phyloP scores from a whole-genome alignment of 2,113 vertebrate species.

The Aplodontia rufa region DNA sequence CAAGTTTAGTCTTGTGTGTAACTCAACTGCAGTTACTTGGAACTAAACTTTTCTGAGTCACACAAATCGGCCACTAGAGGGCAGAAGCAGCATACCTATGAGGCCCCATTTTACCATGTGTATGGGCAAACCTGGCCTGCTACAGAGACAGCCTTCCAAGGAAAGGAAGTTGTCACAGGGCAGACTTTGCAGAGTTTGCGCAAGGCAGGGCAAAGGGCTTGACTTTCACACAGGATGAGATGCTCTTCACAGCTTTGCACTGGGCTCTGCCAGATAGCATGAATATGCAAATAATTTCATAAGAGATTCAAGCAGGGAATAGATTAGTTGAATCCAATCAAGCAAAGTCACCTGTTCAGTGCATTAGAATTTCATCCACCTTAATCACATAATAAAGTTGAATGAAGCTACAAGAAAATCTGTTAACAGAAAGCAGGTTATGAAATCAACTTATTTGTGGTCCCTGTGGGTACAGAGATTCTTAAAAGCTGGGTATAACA shows the following conservation, averaged over 20 bases:
- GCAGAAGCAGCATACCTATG: slow-evolving; percentile 34
- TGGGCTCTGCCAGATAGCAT: neutral
- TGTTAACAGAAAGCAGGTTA: neutral
- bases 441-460: neutral
- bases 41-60: neutral
- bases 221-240: neutral
- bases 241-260: neutral
- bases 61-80: slow-evolving; percentile 58
- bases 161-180: neutral
- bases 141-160: neutral
- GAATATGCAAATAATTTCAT: neutral
- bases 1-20: no score
- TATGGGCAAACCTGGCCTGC: neutral
- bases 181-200: neutral
- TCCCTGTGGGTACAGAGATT: neutral
- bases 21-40: neutral
- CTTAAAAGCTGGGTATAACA: neutral
- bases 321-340: neutral
- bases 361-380: neutral
- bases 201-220: neutral
- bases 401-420: neutral
- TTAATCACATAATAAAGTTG: slow-evolving; percentile 15
- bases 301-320: neutral
- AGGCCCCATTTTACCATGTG: neutral
- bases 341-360: neutral